Evolutionary conservation across 2,888 invertebrate species (phyloP), one percentile per base, ranked within the genome.

Genomic region (Megalurothrips usitatus): DNA sequence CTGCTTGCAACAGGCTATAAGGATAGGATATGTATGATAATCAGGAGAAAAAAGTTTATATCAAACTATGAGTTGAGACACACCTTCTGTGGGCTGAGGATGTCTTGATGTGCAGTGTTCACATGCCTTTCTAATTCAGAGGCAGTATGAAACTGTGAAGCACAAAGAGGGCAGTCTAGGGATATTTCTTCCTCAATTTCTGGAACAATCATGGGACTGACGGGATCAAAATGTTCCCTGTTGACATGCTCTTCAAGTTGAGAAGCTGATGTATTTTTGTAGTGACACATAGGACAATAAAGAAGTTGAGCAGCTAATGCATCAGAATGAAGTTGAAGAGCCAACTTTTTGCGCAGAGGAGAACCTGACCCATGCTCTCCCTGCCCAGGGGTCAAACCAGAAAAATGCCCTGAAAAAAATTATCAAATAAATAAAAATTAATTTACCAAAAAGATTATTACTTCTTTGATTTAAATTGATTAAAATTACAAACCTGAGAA

Each of bases 191-290:
- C 68, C 68, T 23, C 23, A 75, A 26, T 26, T 26, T 75, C 68
- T 75, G 12, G 23, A 26, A 26, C 68, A 26, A 26, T 23, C 8
- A n/a, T 75, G 17, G 94, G 94, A 79, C 94, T 94, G 11, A 93
- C 94, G 78, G 94, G 88, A 87, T 94, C 94, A 88, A 95, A 94
- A 87, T 95, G 95, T 83, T 93, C 92, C 80, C 94, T 90, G 87
- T 95, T 95, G 86, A 95, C 93, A 87, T 95, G 95, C 86, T 94
- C 94, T 86, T 95, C 94, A 83, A 95, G 88, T 85, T 92, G 91
- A 82, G 90, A 88, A 0, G 94, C 93, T 87, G 92, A 93, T 86
- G 91, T 91, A 85, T 93, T 93, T 82, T 90, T 92, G 85, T 93
- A 94, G 85, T 92, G 92, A 87, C 95, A 95, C 87, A 95, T 90